Evolutionary conservation across 2,797 vertebrate species (phyloP).

Genomic region (Kryptopterus vitreolus): DNA sequence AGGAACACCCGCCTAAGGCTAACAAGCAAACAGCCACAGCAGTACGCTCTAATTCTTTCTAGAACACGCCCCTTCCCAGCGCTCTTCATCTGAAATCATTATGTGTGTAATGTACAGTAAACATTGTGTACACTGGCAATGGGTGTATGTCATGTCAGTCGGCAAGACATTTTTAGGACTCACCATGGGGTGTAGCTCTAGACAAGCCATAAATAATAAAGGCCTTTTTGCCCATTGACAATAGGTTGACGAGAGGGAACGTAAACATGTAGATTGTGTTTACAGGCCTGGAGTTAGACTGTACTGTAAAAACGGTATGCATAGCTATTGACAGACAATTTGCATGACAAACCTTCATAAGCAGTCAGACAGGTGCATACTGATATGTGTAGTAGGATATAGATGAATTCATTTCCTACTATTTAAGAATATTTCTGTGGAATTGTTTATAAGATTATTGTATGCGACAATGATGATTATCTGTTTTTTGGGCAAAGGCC

Average conservation of each 20-base stretch:
- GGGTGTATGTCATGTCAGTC: neutral
- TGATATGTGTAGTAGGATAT: too few species aligned
- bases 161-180: neutral
- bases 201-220: neutral
- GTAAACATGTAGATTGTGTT: neutral
- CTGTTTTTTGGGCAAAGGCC: conserved; percentile 1
- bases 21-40: neutral
- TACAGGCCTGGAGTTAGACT: neutral
- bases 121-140: neutral
- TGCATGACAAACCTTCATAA: neutral
- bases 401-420: neutral
- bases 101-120: conserved; percentile 13
- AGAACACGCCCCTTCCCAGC: conserved; percentile 18
- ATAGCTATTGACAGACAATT: neutral
- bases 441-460: conserved; percentile 6
- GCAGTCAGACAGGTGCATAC: too few species aligned
- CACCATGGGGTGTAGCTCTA: neutral
- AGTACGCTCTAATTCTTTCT: neutral
- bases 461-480: conserved; percentile 30
- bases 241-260: neutral
- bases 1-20: conserved; percentile 13
- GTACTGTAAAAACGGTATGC: too few species aligned
- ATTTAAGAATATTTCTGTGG: neutral
- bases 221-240: neutral
- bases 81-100: neutral